Evolutionary conservation across 1,140 invertebrate genomes (phyloP).

Genomic region (Alviniconcha marisindica): DNA sequence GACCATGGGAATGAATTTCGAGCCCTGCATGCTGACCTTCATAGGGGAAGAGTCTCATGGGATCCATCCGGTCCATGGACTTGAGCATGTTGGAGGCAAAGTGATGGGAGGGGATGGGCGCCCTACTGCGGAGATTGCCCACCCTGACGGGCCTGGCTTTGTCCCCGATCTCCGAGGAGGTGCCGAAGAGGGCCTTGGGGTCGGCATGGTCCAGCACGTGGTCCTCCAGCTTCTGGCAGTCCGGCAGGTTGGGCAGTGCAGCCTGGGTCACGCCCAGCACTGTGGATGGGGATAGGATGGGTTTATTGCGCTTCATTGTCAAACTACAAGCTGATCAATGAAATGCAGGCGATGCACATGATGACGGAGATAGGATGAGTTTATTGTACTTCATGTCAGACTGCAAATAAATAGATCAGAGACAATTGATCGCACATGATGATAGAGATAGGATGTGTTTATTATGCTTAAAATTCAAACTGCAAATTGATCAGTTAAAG

Average conservation of each 20-base stretch:
- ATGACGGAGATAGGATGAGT: background rate
- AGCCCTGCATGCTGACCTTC: conserved; percentile 57
- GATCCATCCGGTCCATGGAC: conserved; percentile 41
- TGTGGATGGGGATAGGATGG: background rate
- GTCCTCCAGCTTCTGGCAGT: conserved; percentile 56
- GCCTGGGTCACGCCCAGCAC: background rate
- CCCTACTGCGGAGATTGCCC: conserved; percentile 46
- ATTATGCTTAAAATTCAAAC: too few relatives aligned
- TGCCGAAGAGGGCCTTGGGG: conserved; percentile 52
- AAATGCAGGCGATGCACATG: too few relatives aligned
- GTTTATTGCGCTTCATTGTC: too few relatives aligned
- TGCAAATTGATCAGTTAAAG: too few relatives aligned
- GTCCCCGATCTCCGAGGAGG: conserved; percentile 49
- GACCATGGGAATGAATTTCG: background rate
- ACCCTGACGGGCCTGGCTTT: conserved; percentile 52
- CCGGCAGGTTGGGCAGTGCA: conserved; percentile 34
- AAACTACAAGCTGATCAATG: too few relatives aligned
- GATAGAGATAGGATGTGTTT: too few relatives aligned
- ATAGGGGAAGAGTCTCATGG: conserved; percentile 58
- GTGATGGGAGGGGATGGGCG: conserved; percentile 64
- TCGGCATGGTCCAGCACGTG: conserved; percentile 49
- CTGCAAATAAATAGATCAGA: conserved; percentile 47
- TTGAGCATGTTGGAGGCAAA: conserved; percentile 64
- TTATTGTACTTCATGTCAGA: conserved; percentile 36
- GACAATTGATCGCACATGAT: too few relatives aligned